Conservation (phyloP, 2,888 invertebrate genomes). For the Atethmia centrago region DNA sequence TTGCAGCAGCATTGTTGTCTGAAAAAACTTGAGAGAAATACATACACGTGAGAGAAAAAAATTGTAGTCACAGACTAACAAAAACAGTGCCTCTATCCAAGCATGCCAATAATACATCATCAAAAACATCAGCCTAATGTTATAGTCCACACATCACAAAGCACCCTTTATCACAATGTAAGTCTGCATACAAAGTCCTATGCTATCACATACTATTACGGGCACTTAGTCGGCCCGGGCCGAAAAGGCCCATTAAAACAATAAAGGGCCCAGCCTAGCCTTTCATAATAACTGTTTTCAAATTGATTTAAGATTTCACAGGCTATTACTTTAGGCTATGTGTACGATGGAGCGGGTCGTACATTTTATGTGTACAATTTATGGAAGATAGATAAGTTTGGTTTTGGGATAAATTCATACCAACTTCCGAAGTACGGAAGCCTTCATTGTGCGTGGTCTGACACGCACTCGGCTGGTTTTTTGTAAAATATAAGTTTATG, state of each 20-base stretch:
- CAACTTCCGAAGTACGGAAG: no score
- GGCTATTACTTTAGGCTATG: constrained; percentile 72
- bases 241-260: constrained; percentile 73
- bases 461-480: no score
- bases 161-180: constrained; percentile 23
- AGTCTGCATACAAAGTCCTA: constrained; percentile 28
- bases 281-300: constrained; percentile 79
- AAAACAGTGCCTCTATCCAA: background rate
- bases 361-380: no score
- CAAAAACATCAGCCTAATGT: constrained; percentile 17
- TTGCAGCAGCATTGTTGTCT: no score
- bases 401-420: no score
- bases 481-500: no score
- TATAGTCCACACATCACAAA: constrained; percentile 26
- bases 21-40: no score
- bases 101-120: background rate
- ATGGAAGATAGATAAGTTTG: no score
- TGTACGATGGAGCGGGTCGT: constrained; percentile 39
- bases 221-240: constrained; percentile 59
- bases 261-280: constrained; percentile 66
- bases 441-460: no score
- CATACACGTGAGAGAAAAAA: background rate
- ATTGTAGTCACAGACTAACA: background rate
- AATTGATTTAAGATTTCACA: constrained; percentile 85
- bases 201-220: constrained; percentile 59